phyloP scores from a whole-genome alignment of 2,113 vertebrate genomes.

The Ptilonorhynchus violaceus region DNA sequence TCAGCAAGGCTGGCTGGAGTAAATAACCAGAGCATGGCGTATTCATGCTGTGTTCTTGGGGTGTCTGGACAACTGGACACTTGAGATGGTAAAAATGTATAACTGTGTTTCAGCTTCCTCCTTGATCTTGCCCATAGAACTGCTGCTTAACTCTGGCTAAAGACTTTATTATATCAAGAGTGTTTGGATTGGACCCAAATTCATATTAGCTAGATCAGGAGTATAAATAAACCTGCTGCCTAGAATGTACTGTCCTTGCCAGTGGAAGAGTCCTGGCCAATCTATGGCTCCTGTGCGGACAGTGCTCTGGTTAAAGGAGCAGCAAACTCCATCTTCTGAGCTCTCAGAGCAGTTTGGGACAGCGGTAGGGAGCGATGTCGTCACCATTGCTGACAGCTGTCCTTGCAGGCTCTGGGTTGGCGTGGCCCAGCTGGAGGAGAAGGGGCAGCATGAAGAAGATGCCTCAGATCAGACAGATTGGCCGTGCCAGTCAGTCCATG shows the following conservation, averaged over 20 bases:
- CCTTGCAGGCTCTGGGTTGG: not conserved
- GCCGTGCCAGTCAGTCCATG: rapidly evolving
- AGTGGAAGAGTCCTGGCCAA: not conserved
- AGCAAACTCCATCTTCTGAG: not conserved
- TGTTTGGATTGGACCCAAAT: not conserved
- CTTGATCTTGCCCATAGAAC: not conserved
- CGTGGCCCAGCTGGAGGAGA: not conserved
- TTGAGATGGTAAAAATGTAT: not conserved
- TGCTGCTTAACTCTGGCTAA: not conserved
- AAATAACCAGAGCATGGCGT: not conserved
- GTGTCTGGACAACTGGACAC: not conserved
- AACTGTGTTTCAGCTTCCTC: not conserved
- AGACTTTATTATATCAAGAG: not conserved
- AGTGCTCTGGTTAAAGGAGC: not conserved
- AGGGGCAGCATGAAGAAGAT: not conserved
- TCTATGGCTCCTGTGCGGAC: not conserved
- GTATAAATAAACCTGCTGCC: slow-evolving; percentile 20
- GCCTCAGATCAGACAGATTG: not conserved
- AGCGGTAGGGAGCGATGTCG: not conserved
- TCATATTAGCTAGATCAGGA: slow-evolving; percentile 11
- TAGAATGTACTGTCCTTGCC: not conserved
- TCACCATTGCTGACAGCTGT: rapidly evolving
- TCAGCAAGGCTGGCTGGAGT: not conserved
- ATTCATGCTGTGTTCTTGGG: not conserved
- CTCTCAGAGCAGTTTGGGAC: not conserved